phyloP scores from a whole-genome alignment of 2,113 vertebrate species.

The Onychostruthus taczanowskii region DNA sequence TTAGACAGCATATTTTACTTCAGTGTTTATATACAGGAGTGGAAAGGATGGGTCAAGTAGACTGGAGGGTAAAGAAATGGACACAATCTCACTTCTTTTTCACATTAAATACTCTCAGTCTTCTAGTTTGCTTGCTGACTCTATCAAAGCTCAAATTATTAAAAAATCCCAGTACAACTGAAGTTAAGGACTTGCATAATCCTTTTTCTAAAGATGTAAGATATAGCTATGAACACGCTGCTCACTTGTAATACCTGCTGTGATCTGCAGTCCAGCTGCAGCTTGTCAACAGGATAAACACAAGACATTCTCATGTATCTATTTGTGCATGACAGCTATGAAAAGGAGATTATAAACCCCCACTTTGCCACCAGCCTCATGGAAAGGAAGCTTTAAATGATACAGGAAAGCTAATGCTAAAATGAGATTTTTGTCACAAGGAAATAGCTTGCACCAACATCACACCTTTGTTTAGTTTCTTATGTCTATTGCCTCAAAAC shows the following conservation, averaged over 20 bases:
- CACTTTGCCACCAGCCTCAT: neutral
- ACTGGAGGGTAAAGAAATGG: neutral
- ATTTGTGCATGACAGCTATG: neutral
- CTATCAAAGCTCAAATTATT: neutral
- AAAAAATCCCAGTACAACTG: neutral
- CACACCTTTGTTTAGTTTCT: neutral
- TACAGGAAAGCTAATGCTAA: neutral
- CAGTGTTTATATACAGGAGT: neutral
- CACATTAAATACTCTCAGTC: neutral
- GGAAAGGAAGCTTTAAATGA: neutral
- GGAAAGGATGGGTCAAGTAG: neutral
- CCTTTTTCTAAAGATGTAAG: conserved; percentile 1
- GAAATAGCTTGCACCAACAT: neutral
- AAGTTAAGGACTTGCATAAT: conserved; percentile 24
- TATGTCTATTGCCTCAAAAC: neutral
- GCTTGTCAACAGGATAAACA: neutral
- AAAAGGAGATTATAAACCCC: conserved; percentile 24
- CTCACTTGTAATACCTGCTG: conserved; percentile 19
- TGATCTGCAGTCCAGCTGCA: conserved; percentile 1
- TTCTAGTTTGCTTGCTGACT: neutral
- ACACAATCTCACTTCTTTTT: neutral
- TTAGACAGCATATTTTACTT: neutral
- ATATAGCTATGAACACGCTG: neutral
- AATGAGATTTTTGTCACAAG: neutral
- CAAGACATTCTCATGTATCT: neutral